Evolutionary conservation across 2,797 vertebrate species (phyloP), one percentile per base, ranked within the genome.

Genomic region (Aeoliscus strigatus): DNA sequence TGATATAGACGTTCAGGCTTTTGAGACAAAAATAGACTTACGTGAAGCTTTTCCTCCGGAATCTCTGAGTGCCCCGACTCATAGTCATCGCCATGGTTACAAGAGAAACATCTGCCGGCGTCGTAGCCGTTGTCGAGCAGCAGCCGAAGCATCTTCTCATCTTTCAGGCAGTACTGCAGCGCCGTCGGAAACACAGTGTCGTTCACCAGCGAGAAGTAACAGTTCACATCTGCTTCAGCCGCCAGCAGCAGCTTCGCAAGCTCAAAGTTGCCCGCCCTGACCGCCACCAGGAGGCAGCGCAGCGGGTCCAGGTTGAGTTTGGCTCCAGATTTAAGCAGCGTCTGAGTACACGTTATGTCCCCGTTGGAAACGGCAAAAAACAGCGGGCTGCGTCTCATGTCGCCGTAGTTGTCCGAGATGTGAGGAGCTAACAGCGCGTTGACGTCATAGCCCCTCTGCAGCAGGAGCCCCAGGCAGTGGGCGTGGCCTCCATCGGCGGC

Each of bases 141-240:
- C 40, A 62, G 75, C 27, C 91, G 81, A 79, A 94, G 85, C 93
- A 95, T 94, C 10, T 79, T 79, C 59, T 93, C 91, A 2, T 94
- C 91, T n/a, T 84, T 90, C 15, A 96, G 70, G 35, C 91, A 90
- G 27, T 94, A 96, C 60, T 92, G 92, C 61, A 93, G 79, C 32
- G 90, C 91, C 0, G 91, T 92, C 59, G 92, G 91, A 38, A 96
- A 97, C 54, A 81, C 82, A 0, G 86, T 93, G 52, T 95, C 88
- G 24, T 81, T 92, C 25, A 94, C 81, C 27, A 75, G 77, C 32
- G 84, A 88, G 50, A 94, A 95, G 72, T 87, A 93, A 53, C 88
- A 91, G 73, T 92, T 96, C 42, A 92, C 91, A 0, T 93, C 82
- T 1, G 92, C 92, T 39, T 82, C 82, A 0, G 83, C 80, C 3